Evolutionary conservation across 2,113 vertebrate species (phyloP).

Genomic region (Pollimyrus isidori): DNA sequence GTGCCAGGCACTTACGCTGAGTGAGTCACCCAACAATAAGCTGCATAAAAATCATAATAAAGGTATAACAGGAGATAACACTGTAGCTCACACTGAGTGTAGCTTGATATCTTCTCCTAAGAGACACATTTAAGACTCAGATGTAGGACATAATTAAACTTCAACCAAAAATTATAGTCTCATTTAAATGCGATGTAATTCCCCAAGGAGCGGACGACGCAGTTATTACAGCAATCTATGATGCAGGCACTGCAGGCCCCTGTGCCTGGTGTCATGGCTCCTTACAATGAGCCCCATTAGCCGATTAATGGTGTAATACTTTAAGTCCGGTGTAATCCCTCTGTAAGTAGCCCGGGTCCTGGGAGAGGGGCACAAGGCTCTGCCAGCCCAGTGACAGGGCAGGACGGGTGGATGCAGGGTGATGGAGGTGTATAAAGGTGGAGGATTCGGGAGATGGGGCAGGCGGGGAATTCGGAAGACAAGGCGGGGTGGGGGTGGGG

Average conservation of each 20-base stretch:
- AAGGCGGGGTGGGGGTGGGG: not conserved
- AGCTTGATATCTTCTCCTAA: not conserved
- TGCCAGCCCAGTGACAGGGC: not conserved
- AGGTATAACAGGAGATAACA: not conserved
- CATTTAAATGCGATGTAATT: not conserved
- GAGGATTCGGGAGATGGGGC: not conserved
- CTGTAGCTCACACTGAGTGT: not conserved
- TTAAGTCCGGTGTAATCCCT: slow-evolving; percentile 8
- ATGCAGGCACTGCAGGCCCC: not conserved
- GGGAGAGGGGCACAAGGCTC: not conserved
- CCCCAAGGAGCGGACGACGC: not conserved
- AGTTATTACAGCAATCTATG: not conserved
- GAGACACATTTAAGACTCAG: not conserved
- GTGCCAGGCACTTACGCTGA: not conserved
- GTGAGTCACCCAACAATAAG: not conserved
- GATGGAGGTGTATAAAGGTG: not conserved
- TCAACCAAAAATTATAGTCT: not conserved
- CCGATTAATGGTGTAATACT: slow-evolving; percentile 1
- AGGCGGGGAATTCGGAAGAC: not conserved
- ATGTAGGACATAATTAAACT: not conserved
- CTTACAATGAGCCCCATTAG: not conserved
- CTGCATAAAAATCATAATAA: not conserved
- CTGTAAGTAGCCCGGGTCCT: not conserved
- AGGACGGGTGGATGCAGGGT: not conserved
- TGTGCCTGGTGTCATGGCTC: not conserved